A percentile compares a stretch with the other conserved stretches of the same genome.
These are phyloP conservation scores for Amaurobius ferox DNA, from an alignment of 2,888 invertebrate species.

Conservation along the genomic window DNA sequence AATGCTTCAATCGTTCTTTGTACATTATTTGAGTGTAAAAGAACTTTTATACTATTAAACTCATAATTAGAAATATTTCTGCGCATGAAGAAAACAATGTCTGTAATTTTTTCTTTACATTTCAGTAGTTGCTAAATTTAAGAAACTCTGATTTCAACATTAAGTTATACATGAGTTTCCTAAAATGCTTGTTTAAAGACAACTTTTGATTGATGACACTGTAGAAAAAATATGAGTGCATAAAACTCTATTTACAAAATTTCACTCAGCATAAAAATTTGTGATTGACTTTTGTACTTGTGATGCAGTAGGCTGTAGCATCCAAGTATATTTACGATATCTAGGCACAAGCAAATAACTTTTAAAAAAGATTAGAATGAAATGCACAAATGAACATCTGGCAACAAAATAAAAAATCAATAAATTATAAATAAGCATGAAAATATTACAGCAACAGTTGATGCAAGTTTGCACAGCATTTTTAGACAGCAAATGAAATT, in stretches of 20 bases:
- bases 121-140: too few relatives aligned
- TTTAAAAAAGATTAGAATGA: background rate
- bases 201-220: background rate
- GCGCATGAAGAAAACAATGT: too few relatives aligned
- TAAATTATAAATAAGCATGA: background rate
- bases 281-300: background rate
- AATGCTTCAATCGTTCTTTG: too few relatives aligned
- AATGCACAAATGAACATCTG: too few relatives aligned
- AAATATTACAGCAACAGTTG: background rate
- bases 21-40: too few relatives aligned
- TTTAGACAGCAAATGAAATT: too few relatives aligned
- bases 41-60: too few relatives aligned
- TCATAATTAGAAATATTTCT: too few relatives aligned
- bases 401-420: background rate
- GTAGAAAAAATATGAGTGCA: slow-evolving; percentile 8
- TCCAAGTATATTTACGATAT: background rate
- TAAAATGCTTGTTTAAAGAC: background rate
- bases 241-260: slow-evolving; percentile 5
- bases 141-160: too few relatives aligned
- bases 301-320: background rate
- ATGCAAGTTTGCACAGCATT: background rate
- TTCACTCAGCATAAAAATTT: background rate
- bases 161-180: background rate
- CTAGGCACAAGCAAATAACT: slow-evolving; percentile 2
- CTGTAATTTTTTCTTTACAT: too few relatives aligned